Evolutionary conservation across 1,140 invertebrate species (phyloP).

Genomic region (Lycorma delicatula): DNA sequence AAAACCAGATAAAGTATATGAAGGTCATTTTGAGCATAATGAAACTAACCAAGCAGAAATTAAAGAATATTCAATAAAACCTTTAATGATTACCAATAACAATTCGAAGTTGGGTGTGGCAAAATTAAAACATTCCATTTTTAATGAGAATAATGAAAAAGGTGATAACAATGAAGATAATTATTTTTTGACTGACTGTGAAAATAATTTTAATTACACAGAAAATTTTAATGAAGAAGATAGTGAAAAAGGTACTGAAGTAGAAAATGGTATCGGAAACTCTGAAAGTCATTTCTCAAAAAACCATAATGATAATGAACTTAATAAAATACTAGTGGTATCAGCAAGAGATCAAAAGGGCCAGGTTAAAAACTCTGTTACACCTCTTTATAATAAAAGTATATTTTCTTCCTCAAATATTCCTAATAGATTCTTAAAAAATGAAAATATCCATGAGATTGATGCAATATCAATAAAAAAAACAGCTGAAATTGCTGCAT

Average conservation of each 20-base stretch:
- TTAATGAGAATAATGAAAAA: not conserved
- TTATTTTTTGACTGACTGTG: not conserved
- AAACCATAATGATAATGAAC: conserved; percentile 19
- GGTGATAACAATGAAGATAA: not conserved
- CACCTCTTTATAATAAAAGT: not conserved
- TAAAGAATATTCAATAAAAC: not conserved
- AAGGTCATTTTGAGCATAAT: not conserved
- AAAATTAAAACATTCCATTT: not conserved
- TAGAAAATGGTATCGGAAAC: not conserved
- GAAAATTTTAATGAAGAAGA: not conserved
- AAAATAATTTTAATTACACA: not conserved
- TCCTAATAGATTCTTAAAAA: not conserved
- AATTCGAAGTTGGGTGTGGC: not conserved
- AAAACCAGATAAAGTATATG: not conserved
- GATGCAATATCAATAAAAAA: conserved; percentile 78
- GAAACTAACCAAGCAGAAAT: not conserved
- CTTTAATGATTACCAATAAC: not conserved
- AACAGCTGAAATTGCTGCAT: conserved; percentile 74
- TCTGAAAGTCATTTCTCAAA: not conserved
- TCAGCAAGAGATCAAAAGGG: conserved; percentile 47
- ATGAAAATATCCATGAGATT: not conserved
- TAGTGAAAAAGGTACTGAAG: not conserved
- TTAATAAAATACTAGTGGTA: conserved; percentile 44
- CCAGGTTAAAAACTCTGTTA: not conserved
- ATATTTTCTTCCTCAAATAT: not conserved